Base-by-base conservation (phyloP, 2,113 vertebrate species). In the Cyphomyrus plagiostoma region DNA sequence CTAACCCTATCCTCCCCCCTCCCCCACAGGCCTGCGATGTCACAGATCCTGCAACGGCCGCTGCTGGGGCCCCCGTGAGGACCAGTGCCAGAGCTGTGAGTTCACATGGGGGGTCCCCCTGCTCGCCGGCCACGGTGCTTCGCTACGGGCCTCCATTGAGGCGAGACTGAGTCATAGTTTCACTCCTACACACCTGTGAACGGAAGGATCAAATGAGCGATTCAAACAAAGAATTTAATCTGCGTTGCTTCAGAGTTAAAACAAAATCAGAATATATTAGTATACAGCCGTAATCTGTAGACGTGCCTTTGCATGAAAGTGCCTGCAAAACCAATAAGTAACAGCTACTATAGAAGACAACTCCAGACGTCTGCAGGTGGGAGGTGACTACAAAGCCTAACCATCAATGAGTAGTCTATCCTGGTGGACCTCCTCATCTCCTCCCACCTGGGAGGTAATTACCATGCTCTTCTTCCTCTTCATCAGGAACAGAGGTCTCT, bases 81-180 rank as follows among this genome's bases (percentile, higher is more conserved):
- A 97, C 88, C 97, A 99, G 91, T 99, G 98, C 93, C 98, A 99
- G 93, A 98, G 95, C 84, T 95, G 98, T 99, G 96, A 98, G 98
- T 98, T 87, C 88, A 23, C 5, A 26, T n/a, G 17, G 50, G 53
- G 56, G 42, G 3, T 19, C 13, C 6, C n/a, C n/a, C 42, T 4
- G 9, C 17, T 11, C 3, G 23, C 56, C 19, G 2, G 7, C 5
- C 39, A 4, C 3, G n/a, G 30, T 4, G 50, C 7, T 42, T 52
- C 26, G 1, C 66, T 17, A 10, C 17, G 17, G 80, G 19, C 80
- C 80, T 21, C 19, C 19, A 1, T 83, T 3, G 0, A 48, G 42
- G 15, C 21, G 5, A 56, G 80, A 86, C 21, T 21, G 39, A 21
- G 56, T n/a, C 83, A 49, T 42, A 9, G 53, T 53, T 8, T 35